Base-by-base conservation (phyloP, 2,888 invertebrate species). In the Callosobruchus maculatus region DNA sequence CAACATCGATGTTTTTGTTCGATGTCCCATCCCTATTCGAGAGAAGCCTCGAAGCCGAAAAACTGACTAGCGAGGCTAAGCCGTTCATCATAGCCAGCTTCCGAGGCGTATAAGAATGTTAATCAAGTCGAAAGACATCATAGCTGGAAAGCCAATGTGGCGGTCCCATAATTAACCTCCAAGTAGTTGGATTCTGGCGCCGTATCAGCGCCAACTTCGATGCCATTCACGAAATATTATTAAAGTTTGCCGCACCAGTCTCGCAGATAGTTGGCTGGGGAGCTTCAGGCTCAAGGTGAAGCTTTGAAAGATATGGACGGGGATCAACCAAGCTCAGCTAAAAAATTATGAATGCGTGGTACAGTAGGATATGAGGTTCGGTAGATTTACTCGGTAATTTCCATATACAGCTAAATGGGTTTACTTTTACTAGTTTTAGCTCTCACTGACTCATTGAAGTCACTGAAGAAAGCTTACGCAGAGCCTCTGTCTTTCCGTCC, bases 211-310 rank as follows among this genome's bases (percentile, higher is more conserved):
- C 74, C 77, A 78, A 77, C 77, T 78, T 75, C 75, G 75, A 77
- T 76, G 77, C 77, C 74, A 74, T 78, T 73, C 77, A 77, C 77
- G 78, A 78, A 77, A 78, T 78, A 77, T 79, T 78, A 79, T 79
- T 78, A 79, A 79, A 79, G 77, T 78, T 76, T 72, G 74, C 77
- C 68, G 13, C 49, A 66, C 49, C 49, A 49, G 49, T 13, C 9
- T 49, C 49, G 4, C 49, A 1, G 49, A 49, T 49, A 49, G 49
- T 49, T 49, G 49, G 9, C 49, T 18, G 49, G 18, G 49, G 18
- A 7, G 49, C 5, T 49, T 5, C 1, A 49, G 13, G 18, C 49
- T 49, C 13, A 1, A 49, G 13, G 49, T 49, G 49, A 49, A 49
- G 13, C 49, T 49, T 49, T 5, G 49, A 49, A 49, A 49, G 49